Evolutionary conservation across 2,888 invertebrate species (phyloP).

Genomic region (Drosophila stalkeri): DNA sequence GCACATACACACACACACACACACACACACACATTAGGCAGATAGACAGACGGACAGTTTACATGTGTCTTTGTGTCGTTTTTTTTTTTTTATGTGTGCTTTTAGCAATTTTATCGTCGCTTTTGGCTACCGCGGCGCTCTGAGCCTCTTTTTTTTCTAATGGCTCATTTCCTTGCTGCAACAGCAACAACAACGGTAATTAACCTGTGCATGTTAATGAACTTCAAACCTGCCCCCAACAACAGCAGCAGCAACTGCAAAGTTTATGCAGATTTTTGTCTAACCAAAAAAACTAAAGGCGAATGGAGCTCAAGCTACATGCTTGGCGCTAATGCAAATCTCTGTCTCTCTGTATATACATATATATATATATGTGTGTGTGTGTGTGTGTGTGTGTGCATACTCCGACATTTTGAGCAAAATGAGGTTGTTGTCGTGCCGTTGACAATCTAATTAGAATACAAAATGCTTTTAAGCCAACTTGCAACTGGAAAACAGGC

Average conservation of each 20-base stretch:
- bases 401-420: conserved; percentile 71
- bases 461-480: conserved; percentile 77
- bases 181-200: conserved; percentile 80
- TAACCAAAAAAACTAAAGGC: conserved; percentile 32
- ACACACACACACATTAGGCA: conserved; percentile 14
- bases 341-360: conserved; percentile 14
- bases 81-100: conserved; percentile 71
- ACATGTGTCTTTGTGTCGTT: conserved; percentile 75
- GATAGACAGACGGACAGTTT: conserved; percentile 58
- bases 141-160: conserved; percentile 74
- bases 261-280: conserved; percentile 78
- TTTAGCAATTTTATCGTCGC: conserved; percentile 78
- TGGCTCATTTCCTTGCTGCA: conserved; percentile 81
- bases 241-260: conserved; percentile 18
- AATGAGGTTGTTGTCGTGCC: conserved; percentile 84
- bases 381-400: conserved; percentile 24
- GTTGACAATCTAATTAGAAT: conserved; percentile 85
- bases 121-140: conserved; percentile 79
- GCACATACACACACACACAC: conserved; percentile 23
- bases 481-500: conserved; percentile 28
- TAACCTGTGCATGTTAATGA: conserved; percentile 84
- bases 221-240: conserved; percentile 75
- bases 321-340: conserved; percentile 82
- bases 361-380: too few species aligned
- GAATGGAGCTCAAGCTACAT: conserved; percentile 33